Base-by-base conservation (phyloP, 2,888 invertebrate species). In the Dorcus parallelipipedus region DNA sequence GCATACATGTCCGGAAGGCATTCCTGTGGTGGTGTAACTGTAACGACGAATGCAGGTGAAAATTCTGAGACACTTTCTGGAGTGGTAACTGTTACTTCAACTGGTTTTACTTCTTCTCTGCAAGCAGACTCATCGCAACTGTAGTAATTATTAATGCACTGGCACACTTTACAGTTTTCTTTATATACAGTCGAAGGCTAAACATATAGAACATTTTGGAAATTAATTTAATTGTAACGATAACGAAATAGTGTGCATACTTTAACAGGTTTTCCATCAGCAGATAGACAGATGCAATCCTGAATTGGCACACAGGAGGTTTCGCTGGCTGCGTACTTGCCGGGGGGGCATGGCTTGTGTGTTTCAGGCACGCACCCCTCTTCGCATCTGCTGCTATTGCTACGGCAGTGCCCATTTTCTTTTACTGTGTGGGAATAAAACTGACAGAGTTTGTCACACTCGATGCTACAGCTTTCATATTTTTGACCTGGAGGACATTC, bases 121-220 rank as follows among this genome's bases (percentile, higher is more conserved):
- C 88, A 88, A 2, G 76, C 64, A 7, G 79, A 79, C 33, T 81
- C 76, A 71, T 87, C 86, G 71, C 94, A 94, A 48, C 85, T 83
- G 59, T 89, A 84, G 20, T 82, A 82, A 76, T 94, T 93, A 70
- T 90, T 84, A 6, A 91, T 79, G 68, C 95, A 95, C 67, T 93
- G 93, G 70, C 94, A 95, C 9, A 84, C 81, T 68, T 86, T 83
- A 70, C 90, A 91, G 0, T 84, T 84, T 33, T 33, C 26, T 7
- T 33, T 33, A 33, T 33, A 33, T 6, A 33, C 26, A 33, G 26
- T 33, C 0, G 26, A 89, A 0, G 94, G 92, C 86, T 91, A 78
- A 3, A 73, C 54, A 47, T 59, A 54, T 40, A 38, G 9, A 54
- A 54, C 20, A 20, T 20, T 3, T 20, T 20, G 20, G 3, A 40